Evolutionary conservation across 2,888 invertebrate species (phyloP), one percentile per base, ranked within the genome.

Genomic region (Eristalis intricaria): DNA sequence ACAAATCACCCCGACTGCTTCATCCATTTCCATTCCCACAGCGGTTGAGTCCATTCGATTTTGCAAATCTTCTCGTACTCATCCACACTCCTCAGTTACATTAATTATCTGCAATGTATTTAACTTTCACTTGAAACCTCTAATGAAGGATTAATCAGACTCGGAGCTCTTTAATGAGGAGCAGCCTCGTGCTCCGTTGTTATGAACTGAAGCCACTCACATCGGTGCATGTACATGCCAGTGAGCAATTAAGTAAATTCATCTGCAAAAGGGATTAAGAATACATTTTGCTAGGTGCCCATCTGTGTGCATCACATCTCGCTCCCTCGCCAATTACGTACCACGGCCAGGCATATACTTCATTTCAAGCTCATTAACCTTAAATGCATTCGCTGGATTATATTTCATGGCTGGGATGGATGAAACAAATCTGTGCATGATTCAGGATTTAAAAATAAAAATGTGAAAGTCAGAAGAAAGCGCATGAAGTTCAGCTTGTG

Each of bases 351-450:
- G 68, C 15, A 40, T 63, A 73, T 68, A 58, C 58, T 83, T 78
- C 61, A 77, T 83, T 83, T 78, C 58, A 4, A 68, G 73, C 73
- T 78, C 77, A 83, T 73, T 77, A 68, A 83, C 71, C 83, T 73
- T 50, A 56, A 77, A 83, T 77, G 66, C 40, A 64, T 61, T 77
- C 60, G 32, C 2, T 11, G 70, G 58, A 60, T 29, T 81, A 35
- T 63, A 60, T 77, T 69, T 56, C 50, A 61, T 43, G 13, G n/a
- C 19, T 35, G 11, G 22, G 23, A 15, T 61, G 76, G 43, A 19
- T 56, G 11, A 43, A 50, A 40, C 40, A n/a, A 43, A 1, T 19
- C 7, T 19, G 65, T 32, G 66, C 61, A 22, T 40, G 66, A 50
- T 75, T 61, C 61, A 23, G 68, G 61, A 61, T 35, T 61, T 63